Base-by-base conservation (phyloP, 2,113 vertebrate species). In the Egretta garzetta region DNA sequence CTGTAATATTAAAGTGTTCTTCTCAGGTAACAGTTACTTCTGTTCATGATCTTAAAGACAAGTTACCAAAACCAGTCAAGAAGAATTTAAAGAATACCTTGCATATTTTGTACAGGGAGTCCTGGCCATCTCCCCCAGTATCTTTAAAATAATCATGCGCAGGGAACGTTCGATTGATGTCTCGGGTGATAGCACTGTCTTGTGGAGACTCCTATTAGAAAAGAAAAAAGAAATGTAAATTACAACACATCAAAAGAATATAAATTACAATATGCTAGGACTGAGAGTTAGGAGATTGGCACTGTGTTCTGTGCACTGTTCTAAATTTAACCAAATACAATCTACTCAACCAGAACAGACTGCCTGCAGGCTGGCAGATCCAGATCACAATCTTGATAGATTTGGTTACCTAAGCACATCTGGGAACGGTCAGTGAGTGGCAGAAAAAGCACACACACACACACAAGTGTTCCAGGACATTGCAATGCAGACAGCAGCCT, bases 121-220 rank as follows among this genome's bases (percentile, higher is more conserved):
- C 99, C 97, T 99, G 99, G 56, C 99, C 99, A 75, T 99, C 99
- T 92, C 99, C 99, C 92, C 99, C 99, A 12, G 99, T 99, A 93
- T 99, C 99, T 98, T 99, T 99, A 96, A 99, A 99, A 97, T 99
- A 99, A 98, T 99, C 99, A n/a, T 99, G 99, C 72, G 99, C 99
- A 87, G 99, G 99, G 96, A 99, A 99, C 2, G 99, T 99, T 77
- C 99, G 98, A 95, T 99, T 99, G 97, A 99, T 99, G 98, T 99
- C 99, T 72, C 99, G 98, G 68, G 99, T 99, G 97, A 99, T 99
- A 81, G 99, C 99, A 80, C 99, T 99, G 98, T 99, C 99, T 94
- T 99, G 99, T 8, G 99, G 99, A 83, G 99, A 99, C 96, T 99
- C 99, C 99, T 99, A 70, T 62, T 59, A 62, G 91, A 24, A 77